Conservation (phyloP, 2,113 vertebrate species). For the Phyllostomus hastatus region DNA sequence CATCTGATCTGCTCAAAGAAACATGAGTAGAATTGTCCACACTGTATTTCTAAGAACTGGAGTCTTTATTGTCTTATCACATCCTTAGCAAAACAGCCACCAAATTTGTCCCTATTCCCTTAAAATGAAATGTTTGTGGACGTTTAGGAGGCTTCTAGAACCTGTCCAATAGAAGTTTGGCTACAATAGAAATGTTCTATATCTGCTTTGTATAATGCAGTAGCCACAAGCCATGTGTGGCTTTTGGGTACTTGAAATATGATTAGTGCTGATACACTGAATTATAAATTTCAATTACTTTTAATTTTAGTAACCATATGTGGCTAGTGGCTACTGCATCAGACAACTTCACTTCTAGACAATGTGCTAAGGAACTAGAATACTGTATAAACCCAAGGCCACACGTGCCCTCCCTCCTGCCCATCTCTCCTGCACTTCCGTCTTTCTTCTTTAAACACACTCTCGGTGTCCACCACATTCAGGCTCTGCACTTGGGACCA, state of each 20-base stretch:
- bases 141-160: neutral
- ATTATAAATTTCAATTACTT: conserved; percentile 30
- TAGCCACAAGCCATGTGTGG: neutral
- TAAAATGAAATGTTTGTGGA: neutral
- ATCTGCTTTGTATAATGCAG: neutral
- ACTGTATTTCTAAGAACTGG: neutral
- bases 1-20: neutral
- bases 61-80: neutral
- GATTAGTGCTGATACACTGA: neutral
- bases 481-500: neutral
- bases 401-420: neutral
- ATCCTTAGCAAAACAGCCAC: neutral
- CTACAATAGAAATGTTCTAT: neutral
- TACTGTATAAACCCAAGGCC: neutral
- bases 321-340: neutral
- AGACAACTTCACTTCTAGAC: neutral
- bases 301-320: conserved; percentile 26
- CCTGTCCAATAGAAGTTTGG: neutral
- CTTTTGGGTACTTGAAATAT: neutral
- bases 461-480: neutral
- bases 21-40: neutral
- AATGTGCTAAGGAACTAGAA: neutral
- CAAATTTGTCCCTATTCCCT: neutral
- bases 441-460: neutral
- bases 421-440: neutral